Conservation (phyloP, 1,140 invertebrate species). For the Drosophila persimilis region DNA sequence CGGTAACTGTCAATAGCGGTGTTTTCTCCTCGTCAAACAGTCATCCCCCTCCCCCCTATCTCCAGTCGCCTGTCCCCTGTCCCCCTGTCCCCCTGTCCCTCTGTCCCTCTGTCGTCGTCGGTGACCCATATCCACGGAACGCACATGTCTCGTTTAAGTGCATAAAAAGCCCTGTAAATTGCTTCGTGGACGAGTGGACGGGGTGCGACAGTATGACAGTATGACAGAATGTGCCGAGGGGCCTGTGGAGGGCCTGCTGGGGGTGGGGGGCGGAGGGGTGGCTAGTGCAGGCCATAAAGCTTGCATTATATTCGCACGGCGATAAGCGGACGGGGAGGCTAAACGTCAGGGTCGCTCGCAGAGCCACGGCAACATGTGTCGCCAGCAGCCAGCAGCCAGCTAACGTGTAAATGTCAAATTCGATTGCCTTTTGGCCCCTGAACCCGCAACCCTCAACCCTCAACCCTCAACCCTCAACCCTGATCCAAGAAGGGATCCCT, state of each 20-base stretch:
- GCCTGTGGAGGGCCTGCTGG: too few species aligned
- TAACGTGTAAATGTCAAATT: constrained; percentile 59
- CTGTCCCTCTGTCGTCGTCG: not conserved
- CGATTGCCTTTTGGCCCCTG: constrained; percentile 32
- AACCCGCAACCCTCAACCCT: too few species aligned
- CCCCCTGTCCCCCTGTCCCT: not conserved
- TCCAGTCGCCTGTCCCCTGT: too few species aligned
- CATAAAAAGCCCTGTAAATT: constrained; percentile 43
- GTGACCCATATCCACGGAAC: constrained; percentile 52
- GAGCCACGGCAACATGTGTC: constrained; percentile 45
- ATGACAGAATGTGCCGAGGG: not conserved
- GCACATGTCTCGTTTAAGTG: constrained; percentile 40
- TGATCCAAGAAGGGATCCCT: too few species aligned
- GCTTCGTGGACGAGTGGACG: not conserved
- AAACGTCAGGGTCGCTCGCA: constrained; percentile 26
- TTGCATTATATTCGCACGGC: constrained; percentile 3
- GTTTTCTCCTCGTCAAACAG: constrained; percentile 53
- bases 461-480: too few species aligned
- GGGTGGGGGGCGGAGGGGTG: not conserved
- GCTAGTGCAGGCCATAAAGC: constrained; percentile 17
- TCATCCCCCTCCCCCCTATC: not conserved
- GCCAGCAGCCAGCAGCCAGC: constrained; percentile 7
- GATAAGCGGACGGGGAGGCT: constrained; percentile 8
- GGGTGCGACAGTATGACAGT: constrained; percentile 1
- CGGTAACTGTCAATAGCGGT: constrained; percentile 42